These are phyloP conservation scores for Palythoa grandiflora DNA, from an alignment of 92 coral and sea anemone species.

Conservation along the genomic window DNA sequence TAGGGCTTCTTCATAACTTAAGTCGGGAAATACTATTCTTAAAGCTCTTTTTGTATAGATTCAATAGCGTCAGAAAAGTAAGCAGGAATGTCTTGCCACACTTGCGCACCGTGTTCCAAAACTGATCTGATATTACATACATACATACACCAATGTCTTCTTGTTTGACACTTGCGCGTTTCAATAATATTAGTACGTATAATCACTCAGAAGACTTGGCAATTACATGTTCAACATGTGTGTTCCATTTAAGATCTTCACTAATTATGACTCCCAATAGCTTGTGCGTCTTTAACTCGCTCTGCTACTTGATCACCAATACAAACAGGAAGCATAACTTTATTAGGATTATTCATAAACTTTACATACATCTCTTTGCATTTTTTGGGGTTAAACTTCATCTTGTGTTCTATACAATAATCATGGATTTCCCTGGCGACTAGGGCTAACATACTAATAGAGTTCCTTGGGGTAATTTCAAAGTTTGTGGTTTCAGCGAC, in stretches of 20 bases:
- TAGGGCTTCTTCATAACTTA: slow-evolving; percentile 22
- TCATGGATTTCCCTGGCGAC: too few relatives aligned
- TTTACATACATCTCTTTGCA: too few relatives aligned
- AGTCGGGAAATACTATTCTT: slow-evolving; percentile 18
- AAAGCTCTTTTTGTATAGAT: slow-evolving; percentile 1
- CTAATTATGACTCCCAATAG: slow-evolving; percentile 36
- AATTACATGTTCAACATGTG: slow-evolving; percentile 24
- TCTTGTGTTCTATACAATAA: too few relatives aligned
- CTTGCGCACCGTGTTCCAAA: slow-evolving; percentile 52
- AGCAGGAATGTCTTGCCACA: slow-evolving; percentile 54
- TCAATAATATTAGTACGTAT: slow-evolving; percentile 29
- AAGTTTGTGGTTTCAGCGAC: too few relatives aligned
- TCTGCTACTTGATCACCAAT: slow-evolving; percentile 13
- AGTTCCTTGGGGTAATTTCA: too few relatives aligned
- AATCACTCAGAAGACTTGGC: slow-evolving; percentile 37
- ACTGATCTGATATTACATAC: slow-evolving; percentile 23
- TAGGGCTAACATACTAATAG: too few relatives aligned
- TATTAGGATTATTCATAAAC: slow-evolving; percentile 34
- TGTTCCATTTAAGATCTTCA: slow-evolving; percentile 40
- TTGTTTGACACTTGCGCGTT: slow-evolving; percentile 13
- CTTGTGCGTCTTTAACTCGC: slow-evolving; percentile 47
- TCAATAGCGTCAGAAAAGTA: slow-evolving; percentile 19
- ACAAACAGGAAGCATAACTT: slow-evolving; percentile 5
- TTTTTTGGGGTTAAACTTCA: too few relatives aligned
- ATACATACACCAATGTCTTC: slow-evolving; percentile 34